Evolutionary conservation across 2,797 vertebrate species (phyloP).

Genomic region (Varecia variegata): DNA sequence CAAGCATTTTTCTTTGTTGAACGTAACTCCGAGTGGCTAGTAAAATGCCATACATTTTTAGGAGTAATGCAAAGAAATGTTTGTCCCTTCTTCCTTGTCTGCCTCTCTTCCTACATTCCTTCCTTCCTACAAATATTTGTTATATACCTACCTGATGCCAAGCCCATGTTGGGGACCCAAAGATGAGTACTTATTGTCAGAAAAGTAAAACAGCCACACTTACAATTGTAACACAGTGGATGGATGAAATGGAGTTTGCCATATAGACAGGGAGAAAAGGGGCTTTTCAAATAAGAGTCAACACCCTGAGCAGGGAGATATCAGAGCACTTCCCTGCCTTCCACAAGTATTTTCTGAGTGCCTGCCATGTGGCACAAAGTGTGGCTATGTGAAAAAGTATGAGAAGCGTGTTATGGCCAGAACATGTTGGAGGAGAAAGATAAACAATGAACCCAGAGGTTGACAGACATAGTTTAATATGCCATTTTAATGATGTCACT

Average conservation of each 20-base stretch:
- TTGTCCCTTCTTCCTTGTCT: not conserved
- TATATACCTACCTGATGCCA: not conserved
- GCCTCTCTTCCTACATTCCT: not conserved
- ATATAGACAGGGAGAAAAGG: not conserved
- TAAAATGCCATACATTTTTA: not conserved
- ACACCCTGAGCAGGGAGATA: too few relatives aligned
- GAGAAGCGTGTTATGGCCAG: not conserved
- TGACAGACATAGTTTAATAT: not conserved
- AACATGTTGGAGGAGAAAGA: not conserved
- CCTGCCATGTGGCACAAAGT: not conserved
- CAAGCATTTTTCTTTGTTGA: conserved; percentile 19
- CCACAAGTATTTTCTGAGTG: not conserved
- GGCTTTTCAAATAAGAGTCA: not conserved
- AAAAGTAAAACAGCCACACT: not conserved
- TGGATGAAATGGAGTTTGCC: not conserved
- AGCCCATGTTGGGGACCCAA: not conserved
- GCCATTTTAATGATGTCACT: not conserved
- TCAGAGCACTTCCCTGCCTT: not conserved
- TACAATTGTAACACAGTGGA: not conserved
- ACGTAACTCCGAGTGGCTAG: conserved; percentile 4
- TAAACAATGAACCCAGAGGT: not conserved
- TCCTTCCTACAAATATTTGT: not conserved
- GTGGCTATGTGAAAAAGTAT: not conserved
- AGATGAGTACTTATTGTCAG: not conserved
- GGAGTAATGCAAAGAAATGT: not conserved